Percentiles rank a stretch among this genome's conserved stretches.
phyloP scores from a whole-genome alignment of 2,888 invertebrate species.

The Torymus texanus region DNA sequence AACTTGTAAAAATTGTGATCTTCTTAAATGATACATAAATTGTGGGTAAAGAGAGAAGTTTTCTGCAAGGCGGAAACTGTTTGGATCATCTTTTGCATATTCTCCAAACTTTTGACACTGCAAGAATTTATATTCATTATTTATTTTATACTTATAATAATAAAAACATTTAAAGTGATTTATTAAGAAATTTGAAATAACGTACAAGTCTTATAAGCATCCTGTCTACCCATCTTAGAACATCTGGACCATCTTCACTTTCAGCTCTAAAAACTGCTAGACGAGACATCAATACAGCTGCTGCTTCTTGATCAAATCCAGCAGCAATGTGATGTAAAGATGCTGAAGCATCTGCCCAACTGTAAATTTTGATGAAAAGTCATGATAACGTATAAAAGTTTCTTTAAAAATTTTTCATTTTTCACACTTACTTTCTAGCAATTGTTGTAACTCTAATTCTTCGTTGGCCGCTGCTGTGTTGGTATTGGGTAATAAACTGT shows the following conservation, averaged over 20 bases:
- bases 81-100: conserved; percentile 97
- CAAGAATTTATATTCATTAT: conserved; percentile 63
- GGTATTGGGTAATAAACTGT: conserved; percentile 99
- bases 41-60: conserved; percentile 99
- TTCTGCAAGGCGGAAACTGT: conserved; percentile 95
- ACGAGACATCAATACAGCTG: conserved; percentile 97
- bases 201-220: conserved; percentile 96
- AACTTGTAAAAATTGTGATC: conserved; percentile 99
- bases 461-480: conserved; percentile 96
- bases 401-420: background rate
- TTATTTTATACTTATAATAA: conserved; percentile 2
- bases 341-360: conserved; percentile 96
- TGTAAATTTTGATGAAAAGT: conserved; percentile 68
- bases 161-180: conserved; percentile 4
- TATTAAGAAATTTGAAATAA: conserved; percentile 43
- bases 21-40: conserved; percentile 99
- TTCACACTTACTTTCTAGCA: conserved; percentile 87
- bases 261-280: conserved; percentile 97
- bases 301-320: conserved; percentile 98
- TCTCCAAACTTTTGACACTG: conserved; percentile 99
- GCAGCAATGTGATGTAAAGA: conserved; percentile 94
- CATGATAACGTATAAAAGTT: background rate
- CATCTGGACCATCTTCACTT: conserved; percentile 96
- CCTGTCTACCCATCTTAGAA: conserved; percentile 98
- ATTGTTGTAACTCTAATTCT: conserved; percentile 97